These are phyloP conservation scores for Porites australiensis DNA, from an alignment of 64 coral and sea anemone genomes.

Conservation along the genomic window DNA sequence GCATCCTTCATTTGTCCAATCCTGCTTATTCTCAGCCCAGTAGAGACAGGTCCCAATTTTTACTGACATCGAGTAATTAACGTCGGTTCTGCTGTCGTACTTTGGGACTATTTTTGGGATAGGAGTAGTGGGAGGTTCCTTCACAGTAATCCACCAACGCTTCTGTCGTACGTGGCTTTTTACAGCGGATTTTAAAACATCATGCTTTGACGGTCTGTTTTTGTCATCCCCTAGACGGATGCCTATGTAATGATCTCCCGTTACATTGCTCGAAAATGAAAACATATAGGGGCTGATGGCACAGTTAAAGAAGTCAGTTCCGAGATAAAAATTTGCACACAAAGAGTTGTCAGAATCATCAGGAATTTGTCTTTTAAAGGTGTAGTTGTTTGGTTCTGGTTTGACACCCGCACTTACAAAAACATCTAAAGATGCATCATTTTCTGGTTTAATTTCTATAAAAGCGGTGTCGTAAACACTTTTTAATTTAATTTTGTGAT, in stretches of 20 bases:
- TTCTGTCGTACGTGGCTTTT: not conserved
- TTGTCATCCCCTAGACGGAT: not conserved
- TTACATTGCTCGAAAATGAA: not conserved
- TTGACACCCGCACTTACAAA: constrained; percentile 11
- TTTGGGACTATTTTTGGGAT: not conserved
- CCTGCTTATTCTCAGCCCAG: constrained; percentile 16
- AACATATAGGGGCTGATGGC: not conserved
- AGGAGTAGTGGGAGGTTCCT: constrained; percentile 61
- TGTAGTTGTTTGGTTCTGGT: not conserved
- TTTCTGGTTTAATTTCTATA: not conserved
- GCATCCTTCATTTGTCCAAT: constrained; percentile 63
- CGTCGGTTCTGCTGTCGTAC: constrained; percentile 6
- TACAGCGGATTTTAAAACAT: not conserved
- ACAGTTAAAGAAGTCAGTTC: not conserved
- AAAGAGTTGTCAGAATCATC: not conserved
- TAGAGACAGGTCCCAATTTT: constrained; percentile 40
- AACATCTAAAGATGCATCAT: not conserved
- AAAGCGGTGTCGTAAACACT: not conserved
- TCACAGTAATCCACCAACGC: constrained; percentile 40
- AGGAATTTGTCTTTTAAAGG: not conserved
- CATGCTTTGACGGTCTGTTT: not conserved
- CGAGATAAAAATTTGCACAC: no score
- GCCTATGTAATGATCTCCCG: constrained; percentile 8
- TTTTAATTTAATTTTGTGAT: not conserved
- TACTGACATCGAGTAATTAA: constrained; percentile 35